These are phyloP conservation scores for Centroberyx gerrardi DNA, from an alignment of 2,797 vertebrate genomes.

Conservation along the genomic window DNA sequence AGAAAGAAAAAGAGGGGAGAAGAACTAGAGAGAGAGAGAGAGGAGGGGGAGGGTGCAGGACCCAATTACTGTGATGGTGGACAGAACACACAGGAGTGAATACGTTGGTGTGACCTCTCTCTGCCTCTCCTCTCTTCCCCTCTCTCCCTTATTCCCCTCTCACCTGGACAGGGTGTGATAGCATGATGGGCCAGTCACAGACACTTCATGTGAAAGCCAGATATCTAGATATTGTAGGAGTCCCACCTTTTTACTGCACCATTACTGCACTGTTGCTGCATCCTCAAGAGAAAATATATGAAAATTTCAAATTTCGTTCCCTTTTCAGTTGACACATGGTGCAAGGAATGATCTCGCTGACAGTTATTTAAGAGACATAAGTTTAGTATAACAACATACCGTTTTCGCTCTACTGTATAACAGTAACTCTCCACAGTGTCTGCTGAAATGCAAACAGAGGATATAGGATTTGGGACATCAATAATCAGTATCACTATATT, in stretches of 20 bases:
- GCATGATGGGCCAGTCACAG: conserved; percentile 52
- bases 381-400: too few species aligned
- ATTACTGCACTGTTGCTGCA: conserved; percentile 52
- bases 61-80: conserved; percentile 76
- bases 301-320: conserved; percentile 47
- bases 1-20: conserved; percentile 40
- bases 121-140: conserved; percentile 41
- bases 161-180: conserved; percentile 59
- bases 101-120: conserved; percentile 64
- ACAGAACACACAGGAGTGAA: conserved; percentile 60
- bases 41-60: conserved; percentile 58
- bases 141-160: conserved; percentile 27
- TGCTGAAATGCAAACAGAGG: too few species aligned
- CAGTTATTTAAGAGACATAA: not conserved
- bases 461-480: too few species aligned
- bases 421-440: too few species aligned
- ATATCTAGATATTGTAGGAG: conserved; percentile 57
- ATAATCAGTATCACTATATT: too few species aligned
- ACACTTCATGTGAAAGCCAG: conserved; percentile 52
- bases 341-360: not conserved
- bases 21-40: conserved; percentile 11
- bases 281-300: conserved; percentile 34
- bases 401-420: too few species aligned
- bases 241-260: conserved; percentile 67
- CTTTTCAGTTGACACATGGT: conserved; percentile 9